Percentiles rank a stretch among this genome's conserved stretches.
These are phyloP conservation scores for Ophthalmolycus amberensis DNA, from an alignment of 2,113 vertebrate species.

Conservation along the genomic window DNA sequence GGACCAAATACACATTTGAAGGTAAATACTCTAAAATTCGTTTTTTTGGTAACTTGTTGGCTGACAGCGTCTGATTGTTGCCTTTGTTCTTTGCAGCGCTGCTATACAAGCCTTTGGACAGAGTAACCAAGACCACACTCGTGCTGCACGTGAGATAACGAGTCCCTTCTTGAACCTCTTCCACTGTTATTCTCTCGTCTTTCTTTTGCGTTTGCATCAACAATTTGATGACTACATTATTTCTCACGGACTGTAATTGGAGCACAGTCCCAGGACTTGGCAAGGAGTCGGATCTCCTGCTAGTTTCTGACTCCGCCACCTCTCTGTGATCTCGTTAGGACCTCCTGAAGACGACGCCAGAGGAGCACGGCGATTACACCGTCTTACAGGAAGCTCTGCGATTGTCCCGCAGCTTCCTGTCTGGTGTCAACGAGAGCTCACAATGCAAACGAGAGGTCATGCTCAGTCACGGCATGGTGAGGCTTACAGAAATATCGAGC, in stretches of 20 bases:
- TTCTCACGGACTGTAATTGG: neutral
- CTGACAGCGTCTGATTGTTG: neutral
- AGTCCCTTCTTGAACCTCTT: neutral
- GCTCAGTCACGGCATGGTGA: constrained; percentile 81
- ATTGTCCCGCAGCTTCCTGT: constrained; percentile 83
- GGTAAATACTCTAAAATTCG: constrained; percentile 49
- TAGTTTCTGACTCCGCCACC: neutral
- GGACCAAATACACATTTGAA: constrained; percentile 80
- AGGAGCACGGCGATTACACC: constrained; percentile 69
- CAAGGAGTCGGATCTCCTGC: neutral
- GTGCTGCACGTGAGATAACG: constrained; percentile 76
- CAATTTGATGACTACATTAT: neutral
- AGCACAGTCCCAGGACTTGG: neutral
- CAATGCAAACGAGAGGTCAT: constrained; percentile 78
- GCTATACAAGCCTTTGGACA: constrained; percentile 83
- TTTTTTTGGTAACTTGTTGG: neutral
- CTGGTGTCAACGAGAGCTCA: constrained; percentile 82
- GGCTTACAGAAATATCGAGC: neutral
- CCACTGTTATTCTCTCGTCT: neutral
- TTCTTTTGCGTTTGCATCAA: neutral
- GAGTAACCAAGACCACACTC: constrained; percentile 84
- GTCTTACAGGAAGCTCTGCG: constrained; percentile 80
- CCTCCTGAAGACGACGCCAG: constrained; percentile 80
- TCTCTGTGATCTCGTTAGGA: constrained; percentile 68
- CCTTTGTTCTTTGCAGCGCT: constrained; percentile 71